Conservation (phyloP, 2,797 vertebrate genomes). For the Hippopotamyrus pictus region DNA sequence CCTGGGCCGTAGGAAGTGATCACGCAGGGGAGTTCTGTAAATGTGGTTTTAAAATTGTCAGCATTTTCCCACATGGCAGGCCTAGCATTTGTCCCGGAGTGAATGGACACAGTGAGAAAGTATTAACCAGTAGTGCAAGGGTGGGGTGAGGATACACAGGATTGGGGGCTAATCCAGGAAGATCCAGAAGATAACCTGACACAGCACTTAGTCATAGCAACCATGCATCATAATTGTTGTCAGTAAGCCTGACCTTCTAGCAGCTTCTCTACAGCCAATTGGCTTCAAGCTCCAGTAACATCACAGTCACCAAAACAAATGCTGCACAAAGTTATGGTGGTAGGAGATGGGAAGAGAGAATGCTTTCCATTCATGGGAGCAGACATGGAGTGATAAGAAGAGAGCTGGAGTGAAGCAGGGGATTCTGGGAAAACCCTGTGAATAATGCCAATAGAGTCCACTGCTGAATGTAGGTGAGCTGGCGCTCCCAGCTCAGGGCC, state of each 20-base stretch:
- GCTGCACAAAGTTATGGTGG: background rate
- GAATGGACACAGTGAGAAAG: conserved; percentile 32
- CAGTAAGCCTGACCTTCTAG: background rate
- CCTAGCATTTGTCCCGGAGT: conserved; percentile 16
- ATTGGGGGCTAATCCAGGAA: background rate
- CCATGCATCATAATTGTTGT: background rate
- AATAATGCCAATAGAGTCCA: background rate
- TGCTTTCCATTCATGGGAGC: background rate
- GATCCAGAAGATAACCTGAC: background rate
- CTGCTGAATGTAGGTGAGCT: background rate
- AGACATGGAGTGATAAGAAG: background rate
- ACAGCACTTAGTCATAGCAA: background rate
- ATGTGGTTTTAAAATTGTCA: conserved; percentile 20
- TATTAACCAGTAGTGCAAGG: background rate
- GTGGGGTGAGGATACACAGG: background rate
- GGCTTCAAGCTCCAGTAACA: background rate
- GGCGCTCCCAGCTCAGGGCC: background rate
- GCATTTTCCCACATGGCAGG: conserved; percentile 16
- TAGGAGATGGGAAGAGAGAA: background rate
- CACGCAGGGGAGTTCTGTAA: conserved; percentile 5
- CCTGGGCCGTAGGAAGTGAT: background rate
- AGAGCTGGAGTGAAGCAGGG: background rate
- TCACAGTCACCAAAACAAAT: background rate
- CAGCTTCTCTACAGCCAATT: background rate
- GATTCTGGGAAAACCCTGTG: background rate